phyloP scores from a whole-genome alignment of 2,797 vertebrate species.

The Anableps anableps region DNA sequence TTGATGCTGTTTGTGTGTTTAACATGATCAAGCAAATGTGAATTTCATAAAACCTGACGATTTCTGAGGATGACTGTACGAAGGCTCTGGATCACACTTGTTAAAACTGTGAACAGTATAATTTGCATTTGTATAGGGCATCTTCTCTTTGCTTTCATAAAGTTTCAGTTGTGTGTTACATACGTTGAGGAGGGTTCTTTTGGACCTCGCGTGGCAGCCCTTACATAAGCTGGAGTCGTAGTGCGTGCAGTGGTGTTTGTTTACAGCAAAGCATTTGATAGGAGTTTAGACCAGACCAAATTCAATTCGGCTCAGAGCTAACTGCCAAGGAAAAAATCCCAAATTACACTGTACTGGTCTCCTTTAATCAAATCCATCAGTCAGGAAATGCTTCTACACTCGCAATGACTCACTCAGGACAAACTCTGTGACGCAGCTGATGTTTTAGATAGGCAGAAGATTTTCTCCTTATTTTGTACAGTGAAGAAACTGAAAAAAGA shows the following conservation, averaged over 20 bases:
- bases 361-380: slow-evolving; percentile 6
- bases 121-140: not conserved
- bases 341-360: slow-evolving; percentile 9
- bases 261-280: not conserved
- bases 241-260: not conserved
- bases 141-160: not conserved
- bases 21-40: not conserved
- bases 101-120: not conserved
- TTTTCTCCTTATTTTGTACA: not conserved
- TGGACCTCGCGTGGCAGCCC: not conserved
- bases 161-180: not conserved
- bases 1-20: too few relatives aligned
- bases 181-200: not conserved
- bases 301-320: slow-evolving; percentile 5
- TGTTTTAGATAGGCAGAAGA: not conserved
- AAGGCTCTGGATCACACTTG: not conserved
- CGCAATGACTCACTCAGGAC: not conserved
- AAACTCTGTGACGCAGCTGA: not conserved
- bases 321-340: slow-evolving; percentile 4
- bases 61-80: too few relatives aligned
- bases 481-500: not conserved
- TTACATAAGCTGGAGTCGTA: slow-evolving; percentile 1
- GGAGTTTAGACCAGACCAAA: slow-evolving; percentile 19
- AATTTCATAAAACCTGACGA: not conserved
- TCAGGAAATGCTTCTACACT: slow-evolving; percentile 1